These are phyloP conservation scores for Drosophila equinoxialis DNA, from an alignment of 1,140 invertebrate genomes.

Conservation along the genomic window DNA sequence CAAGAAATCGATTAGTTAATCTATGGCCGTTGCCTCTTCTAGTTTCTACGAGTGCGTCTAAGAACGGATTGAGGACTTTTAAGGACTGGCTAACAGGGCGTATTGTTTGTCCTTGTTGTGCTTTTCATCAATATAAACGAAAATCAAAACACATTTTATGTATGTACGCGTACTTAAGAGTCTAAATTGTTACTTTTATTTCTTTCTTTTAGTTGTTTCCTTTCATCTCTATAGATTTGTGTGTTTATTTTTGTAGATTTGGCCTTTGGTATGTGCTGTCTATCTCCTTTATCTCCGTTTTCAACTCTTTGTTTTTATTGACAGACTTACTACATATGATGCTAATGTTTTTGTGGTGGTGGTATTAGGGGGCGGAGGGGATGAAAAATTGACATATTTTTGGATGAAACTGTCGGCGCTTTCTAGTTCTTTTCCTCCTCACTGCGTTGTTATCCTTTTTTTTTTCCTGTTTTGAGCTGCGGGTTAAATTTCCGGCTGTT, in stretches of 20 bases:
- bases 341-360: constrained; percentile 5
- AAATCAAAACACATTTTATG: background rate
- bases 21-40: background rate
- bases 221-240: constrained; percentile 2
- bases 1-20: too few species aligned
- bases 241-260: constrained; percentile 56
- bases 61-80: too few species aligned
- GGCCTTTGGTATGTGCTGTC: constrained; percentile 52
- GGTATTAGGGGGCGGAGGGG: constrained; percentile 9
- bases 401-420: constrained; percentile 48
- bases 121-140: background rate
- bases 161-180: constrained; percentile 1
- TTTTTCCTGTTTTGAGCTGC: constrained; percentile 39
- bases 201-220: constrained; percentile 30
- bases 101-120: too few species aligned
- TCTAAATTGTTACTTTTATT: constrained; percentile 34
- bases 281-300: too few species aligned
- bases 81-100: too few species aligned
- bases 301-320: constrained; percentile 24
- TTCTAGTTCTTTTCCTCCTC: background rate
- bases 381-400: constrained; percentile 75
- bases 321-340: constrained; percentile 32
- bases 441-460: constrained; percentile 3
- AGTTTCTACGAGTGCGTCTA: background rate
- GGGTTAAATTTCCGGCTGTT: constrained; percentile 63